Conservation (phyloP, 30 jellyfish, hydroid and myxozoan genomes). For the Aurelia coerulea region DNA sequence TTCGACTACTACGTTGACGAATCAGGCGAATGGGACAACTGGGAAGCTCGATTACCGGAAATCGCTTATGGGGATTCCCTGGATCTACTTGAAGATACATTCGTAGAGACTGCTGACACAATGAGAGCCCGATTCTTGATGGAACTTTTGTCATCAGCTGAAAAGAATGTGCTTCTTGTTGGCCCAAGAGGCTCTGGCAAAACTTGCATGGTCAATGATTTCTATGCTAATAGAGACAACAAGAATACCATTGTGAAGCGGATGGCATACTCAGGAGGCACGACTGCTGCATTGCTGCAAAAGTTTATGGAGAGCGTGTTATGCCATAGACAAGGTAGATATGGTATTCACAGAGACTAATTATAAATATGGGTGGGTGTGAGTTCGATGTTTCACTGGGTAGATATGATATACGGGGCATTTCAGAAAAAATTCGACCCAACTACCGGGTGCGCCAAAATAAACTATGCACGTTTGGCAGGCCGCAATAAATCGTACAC, state of each 20-base stretch:
- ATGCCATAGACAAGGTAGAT: slow-evolving; percentile 86
- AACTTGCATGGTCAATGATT: slow-evolving; percentile 69
- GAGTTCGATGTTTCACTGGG: too few species aligned
- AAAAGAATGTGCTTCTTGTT: slow-evolving; percentile 61
- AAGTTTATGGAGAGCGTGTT: slow-evolving; percentile 69
- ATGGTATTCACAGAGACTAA: too few species aligned
- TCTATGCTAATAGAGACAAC: slow-evolving; percentile 55
- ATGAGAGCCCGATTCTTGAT: slow-evolving; percentile 73
- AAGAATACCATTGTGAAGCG: slow-evolving; percentile 54
- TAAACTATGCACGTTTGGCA: too few species aligned
- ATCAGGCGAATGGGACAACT: slow-evolving; percentile 93
- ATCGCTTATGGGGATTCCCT: slow-evolving; percentile 61
- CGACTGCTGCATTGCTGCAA: slow-evolving; percentile 75
- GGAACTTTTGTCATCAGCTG: slow-evolving; percentile 76
- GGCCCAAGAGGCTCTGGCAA: slow-evolving; percentile 88
- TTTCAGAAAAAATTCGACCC: too few species aligned
- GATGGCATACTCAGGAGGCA: slow-evolving; percentile 75
- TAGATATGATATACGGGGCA: too few species aligned
- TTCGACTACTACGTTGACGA: slow-evolving; percentile 90
- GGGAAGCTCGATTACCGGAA: slow-evolving; percentile 89
- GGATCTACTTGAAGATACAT: slow-evolving; percentile 71
- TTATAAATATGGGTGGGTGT: too few species aligned
- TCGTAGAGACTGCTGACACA: slow-evolving; percentile 81
- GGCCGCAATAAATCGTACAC: too few species aligned
- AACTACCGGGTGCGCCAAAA: too few species aligned